Evolutionary conservation across 2,888 invertebrate genomes (phyloP), one percentile per base, ranked within the genome.

Genomic region (Patella pellucida): DNA sequence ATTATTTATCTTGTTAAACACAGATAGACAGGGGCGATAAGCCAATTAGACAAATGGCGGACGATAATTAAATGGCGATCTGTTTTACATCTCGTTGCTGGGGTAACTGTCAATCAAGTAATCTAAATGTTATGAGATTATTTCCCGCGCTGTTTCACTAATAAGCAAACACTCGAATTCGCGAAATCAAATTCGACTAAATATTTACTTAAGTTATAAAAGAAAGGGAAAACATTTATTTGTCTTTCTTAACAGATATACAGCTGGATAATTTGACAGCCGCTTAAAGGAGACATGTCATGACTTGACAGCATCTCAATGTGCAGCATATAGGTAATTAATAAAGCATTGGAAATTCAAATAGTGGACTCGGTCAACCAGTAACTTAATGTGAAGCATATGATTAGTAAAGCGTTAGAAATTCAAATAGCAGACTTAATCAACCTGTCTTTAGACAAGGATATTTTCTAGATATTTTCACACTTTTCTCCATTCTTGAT

Each of bases 51-150:
- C 62, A 62, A 62, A 62, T 62, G 62, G 62, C 23, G 62, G 23
- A 23, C 62, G 62, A 23, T 62, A 62, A 62, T 62, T 62, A 62
- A 62, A 62, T 23, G 23, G 62, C 62, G 62, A 62, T 62, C 62
- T 62, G 62, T 62, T 62, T 62, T 62, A 62, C 62, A 62, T 62
- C 62, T 62, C 11, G 62, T 62, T 62, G 62, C 62, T 62, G 62
- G 62, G 62, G 62, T 62, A 62, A 23, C 62, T 62, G 62, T 62
- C 62, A 62, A 62, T 62, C 62, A 62, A 62, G 12, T 62, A 62
- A 62, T 62, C 62, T 62, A 62, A 62, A 62, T 62, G 62, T 62
- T 62, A 62, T 62, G 62, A 23, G 62, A 62, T 62, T 62, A 14
- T 62, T 62, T 62, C 19, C 62, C 19, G 62, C 19, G 23, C 23